Percentiles rank a stretch among this genome's conserved stretches.
Evolutionary conservation across 2,113 vertebrate genomes (phyloP).

Genomic region (Ochotona curzoniae): DNA sequence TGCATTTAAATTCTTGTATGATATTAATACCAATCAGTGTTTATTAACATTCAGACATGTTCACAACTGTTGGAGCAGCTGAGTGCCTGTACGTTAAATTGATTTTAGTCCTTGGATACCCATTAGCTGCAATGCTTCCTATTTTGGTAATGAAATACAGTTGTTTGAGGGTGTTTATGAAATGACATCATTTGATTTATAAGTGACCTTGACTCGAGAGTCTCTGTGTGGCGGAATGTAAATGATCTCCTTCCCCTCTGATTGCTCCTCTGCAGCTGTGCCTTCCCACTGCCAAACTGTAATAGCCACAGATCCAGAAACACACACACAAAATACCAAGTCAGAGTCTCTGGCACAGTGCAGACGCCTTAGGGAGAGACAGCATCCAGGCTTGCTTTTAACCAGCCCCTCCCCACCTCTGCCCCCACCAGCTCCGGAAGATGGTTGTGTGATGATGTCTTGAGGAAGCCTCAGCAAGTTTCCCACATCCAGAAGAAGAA

Average conservation of each 20-base stretch:
- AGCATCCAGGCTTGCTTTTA: constrained; percentile 48
- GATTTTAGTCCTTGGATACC: constrained; percentile 82
- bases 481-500: not conserved
- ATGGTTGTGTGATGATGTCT: not conserved
- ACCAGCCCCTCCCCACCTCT: no score
- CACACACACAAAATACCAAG: constrained; percentile 16
- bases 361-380: not conserved
- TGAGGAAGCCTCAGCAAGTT: not conserved
- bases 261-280: constrained; percentile 62
- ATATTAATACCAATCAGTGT: constrained; percentile 86
- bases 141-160: constrained; percentile 84
- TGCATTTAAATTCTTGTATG: constrained; percentile 76
- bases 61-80: constrained; percentile 85
- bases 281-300: constrained; percentile 47
- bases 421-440: not conserved
- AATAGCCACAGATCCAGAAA: constrained; percentile 60
- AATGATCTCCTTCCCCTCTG: constrained; percentile 61
- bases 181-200: constrained; percentile 84
- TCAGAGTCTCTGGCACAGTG: not conserved
- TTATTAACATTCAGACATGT: constrained; percentile 84
- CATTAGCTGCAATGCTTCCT: constrained; percentile 81
- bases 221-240: constrained; percentile 68
- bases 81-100: constrained; percentile 84
- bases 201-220: constrained; percentile 81
- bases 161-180: constrained; percentile 83